Base-by-base conservation (phyloP, 2,888 invertebrate genomes). In the Metalampra italica region DNA sequence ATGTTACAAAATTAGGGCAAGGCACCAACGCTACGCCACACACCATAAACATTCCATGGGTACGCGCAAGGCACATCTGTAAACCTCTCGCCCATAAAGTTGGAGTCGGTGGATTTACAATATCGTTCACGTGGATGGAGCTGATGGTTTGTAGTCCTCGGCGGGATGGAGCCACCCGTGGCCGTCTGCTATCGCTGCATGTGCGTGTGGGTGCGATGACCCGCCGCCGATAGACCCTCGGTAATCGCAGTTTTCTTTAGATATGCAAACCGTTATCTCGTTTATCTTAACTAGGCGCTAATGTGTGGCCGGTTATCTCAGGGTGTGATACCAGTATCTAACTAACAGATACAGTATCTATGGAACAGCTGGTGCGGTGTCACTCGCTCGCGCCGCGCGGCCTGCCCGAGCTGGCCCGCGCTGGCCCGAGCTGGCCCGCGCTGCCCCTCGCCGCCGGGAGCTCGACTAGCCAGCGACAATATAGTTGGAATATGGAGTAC, bases 211-310 rank as follows among this genome's bases (percentile, higher is more conserved):
- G 83, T 69, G 74, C 83, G 68, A 60, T 73, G 80, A 85, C 83
- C 87, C n/a, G 32, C 70, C 75, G 60, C 60, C 67, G 73, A 78
- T 73, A 78, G 64, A 64, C 61, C 66, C 62, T 58, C 51, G 53
- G 56, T 66, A 80, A 79, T 80, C 81, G 68, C 67, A 57, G 61
- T 56, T 70, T 73, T 72, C 79, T 76, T 78, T 54, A 85, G 82
- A 86, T 85, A 87, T 83, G 87, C 84, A 81, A 84, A 85, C 75
- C 75, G 85, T 86, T 88, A 88, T 88, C 88, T 86, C 67, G 63
- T 82, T 84, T 88, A 88, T 88, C 86, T 87, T 80, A 87, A 87
- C 85, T 83, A 85, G 78, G 73, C 68, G 86, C 73, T 86, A 86
- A 87, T 86, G 78, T 81, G 80, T 71, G 76, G 70, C 64, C 64